These are phyloP conservation scores for Apolygus lucorum DNA, from an alignment of 1,140 invertebrate genomes.

Conservation along the genomic window DNA sequence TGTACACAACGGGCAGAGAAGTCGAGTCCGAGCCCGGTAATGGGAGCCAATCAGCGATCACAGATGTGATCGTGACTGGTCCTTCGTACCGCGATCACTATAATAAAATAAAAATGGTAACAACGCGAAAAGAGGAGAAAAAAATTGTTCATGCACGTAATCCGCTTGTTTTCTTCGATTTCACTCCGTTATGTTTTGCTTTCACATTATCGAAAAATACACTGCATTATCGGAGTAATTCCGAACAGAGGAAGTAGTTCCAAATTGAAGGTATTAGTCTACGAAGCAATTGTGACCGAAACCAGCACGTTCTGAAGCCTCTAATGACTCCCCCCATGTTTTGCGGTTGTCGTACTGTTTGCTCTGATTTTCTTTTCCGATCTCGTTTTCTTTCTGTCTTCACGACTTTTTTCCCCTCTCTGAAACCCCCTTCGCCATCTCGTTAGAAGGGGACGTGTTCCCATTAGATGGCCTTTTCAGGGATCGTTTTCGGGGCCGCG, in stretches of 20 bases:
- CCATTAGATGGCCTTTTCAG: constrained; percentile 7
- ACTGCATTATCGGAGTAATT: constrained; percentile 5
- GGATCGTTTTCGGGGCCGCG: constrained; percentile 3
- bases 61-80: not conserved
- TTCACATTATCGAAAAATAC: constrained; percentile 21
- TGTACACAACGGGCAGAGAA: not conserved
- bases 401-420: not conserved
- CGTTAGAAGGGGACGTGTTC: constrained; percentile 15
- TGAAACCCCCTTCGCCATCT: not conserved
- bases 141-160: no score
- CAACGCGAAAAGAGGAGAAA: constrained; percentile 19
- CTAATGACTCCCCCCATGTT: constrained; percentile 6
- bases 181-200: constrained; percentile 18
- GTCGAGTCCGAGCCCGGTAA: not conserved
- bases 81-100: not conserved
- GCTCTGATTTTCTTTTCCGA: constrained; percentile 14
- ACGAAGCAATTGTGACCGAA: not conserved
- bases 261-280: not conserved
- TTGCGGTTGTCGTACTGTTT: constrained; percentile 22
- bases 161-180: constrained; percentile 16
- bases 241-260: not conserved
- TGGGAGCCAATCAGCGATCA: constrained; percentile 2
- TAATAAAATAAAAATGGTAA: constrained; percentile 21
- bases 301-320: constrained; percentile 18
- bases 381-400: constrained; percentile 12